Conservation (phyloP, 2,797 vertebrate species). For the Leptoclinus maculatus region DNA sequence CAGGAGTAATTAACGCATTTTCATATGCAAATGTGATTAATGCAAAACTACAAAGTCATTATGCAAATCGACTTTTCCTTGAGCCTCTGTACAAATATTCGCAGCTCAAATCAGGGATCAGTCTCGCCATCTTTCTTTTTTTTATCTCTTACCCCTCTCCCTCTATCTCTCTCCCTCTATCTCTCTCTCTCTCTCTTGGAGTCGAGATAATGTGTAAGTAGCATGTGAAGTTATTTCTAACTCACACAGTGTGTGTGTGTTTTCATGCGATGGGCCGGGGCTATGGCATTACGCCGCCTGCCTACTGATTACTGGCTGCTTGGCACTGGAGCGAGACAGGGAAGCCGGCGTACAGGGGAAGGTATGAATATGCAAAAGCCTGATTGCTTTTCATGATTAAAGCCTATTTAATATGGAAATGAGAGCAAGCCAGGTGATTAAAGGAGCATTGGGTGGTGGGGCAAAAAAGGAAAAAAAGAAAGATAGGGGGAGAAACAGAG, state of each 20-base stretch:
- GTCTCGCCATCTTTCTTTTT: conserved; percentile 89
- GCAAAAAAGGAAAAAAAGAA: conserved; percentile 67
- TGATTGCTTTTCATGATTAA: conserved; percentile 99
- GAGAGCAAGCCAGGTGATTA: conserved; percentile 99
- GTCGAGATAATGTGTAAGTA: conserved; percentile 88
- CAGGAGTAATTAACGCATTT: conserved; percentile 99
- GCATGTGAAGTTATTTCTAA: conserved; percentile 95
- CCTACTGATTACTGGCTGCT: conserved; percentile 94
- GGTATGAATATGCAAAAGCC: conserved; percentile 99
- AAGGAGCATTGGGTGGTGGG: conserved; percentile 87
- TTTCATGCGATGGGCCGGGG: conserved; percentile 80
- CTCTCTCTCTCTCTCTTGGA: conserved; percentile 61
- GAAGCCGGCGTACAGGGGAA: conserved; percentile 91
- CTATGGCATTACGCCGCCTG: conserved; percentile 81
- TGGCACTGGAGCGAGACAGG: conserved; percentile 99
- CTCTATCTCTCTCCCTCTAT: conserved; percentile 33
- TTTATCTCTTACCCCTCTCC: conserved; percentile 61
- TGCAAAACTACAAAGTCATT: conserved; percentile 99
- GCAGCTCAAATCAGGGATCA: conserved; percentile 94
- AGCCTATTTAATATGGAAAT: conserved; percentile 99
- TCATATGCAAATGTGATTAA: conserved; percentile 99
- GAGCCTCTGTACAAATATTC: conserved; percentile 99
- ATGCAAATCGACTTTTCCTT: conserved; percentile 99
- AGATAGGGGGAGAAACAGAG: conserved; percentile 26
- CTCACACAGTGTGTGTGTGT: conserved; percentile 72